phyloP scores from a whole-genome alignment of 2,113 vertebrate genomes.

The Pristiophorus japonicus region DNA sequence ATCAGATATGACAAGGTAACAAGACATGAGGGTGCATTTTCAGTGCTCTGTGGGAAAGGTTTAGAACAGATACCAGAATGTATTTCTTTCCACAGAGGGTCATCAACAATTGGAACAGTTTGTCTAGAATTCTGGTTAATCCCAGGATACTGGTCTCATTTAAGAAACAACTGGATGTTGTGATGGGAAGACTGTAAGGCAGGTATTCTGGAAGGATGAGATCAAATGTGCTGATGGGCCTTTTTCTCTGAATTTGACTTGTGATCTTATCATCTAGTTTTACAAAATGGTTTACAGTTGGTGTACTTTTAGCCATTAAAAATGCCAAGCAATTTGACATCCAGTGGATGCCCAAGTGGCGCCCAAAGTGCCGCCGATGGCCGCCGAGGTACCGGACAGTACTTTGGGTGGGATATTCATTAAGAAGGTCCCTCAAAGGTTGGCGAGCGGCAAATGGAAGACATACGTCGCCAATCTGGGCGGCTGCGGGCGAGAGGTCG shows the following conservation, averaged over 20 bases:
- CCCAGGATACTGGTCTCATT: not conserved
- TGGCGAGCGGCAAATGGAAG: too few species aligned
- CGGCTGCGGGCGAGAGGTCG: too few species aligned
- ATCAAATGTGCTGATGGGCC: not conserved
- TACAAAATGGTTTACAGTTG: not conserved
- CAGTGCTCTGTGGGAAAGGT: not conserved
- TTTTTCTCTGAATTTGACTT: not conserved
- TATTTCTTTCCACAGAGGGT: too few species aligned
- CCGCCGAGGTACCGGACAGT: too few species aligned
- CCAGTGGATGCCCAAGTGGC: too few species aligned
- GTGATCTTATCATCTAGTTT: not conserved
- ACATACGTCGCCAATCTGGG: too few species aligned
- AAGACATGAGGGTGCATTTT: not conserved
- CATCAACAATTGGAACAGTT: not conserved
- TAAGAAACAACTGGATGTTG: not conserved
- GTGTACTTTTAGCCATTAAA: not conserved
- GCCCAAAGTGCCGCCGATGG: too few species aligned
- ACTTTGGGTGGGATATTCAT: too few species aligned
- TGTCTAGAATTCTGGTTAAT: not conserved
- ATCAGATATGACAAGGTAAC: not conserved
- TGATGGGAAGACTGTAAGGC: not conserved
- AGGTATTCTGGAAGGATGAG: not conserved
- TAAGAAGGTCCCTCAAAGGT: too few species aligned
- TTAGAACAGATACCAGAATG: too few species aligned
- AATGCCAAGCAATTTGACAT: not conserved